Evolutionary conservation across 1,140 invertebrate genomes (phyloP), one percentile per base, ranked within the genome.

Genomic region (Helicoverpa zea): DNA sequence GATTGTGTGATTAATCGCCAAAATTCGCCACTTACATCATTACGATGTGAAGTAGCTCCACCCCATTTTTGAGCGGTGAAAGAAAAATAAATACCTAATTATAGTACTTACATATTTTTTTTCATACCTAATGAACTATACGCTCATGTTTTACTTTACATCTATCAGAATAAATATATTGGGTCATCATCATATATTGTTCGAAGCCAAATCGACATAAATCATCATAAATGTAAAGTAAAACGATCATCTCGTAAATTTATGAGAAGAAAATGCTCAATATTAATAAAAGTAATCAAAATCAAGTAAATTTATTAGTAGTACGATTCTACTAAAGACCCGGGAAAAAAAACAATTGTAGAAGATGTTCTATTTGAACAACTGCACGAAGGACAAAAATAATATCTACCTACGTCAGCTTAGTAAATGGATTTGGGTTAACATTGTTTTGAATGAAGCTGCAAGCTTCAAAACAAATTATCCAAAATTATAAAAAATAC

Each of bases 361-460:
- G 11, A 63, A 63, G 29, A 70, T 70, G 47, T 70, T 70, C 29
- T 70, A 70, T 70, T 70, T 70, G 66, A 70, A 70, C 68, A 72
- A 72, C 47, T 72, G 68, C 5, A 54, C 23, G 68, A 29, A 54
- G 16, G 52, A 16, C 13, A 72, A 52, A 49, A 54, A 43, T 43
- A 43, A 43, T 43, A 43, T 43, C 35, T 43, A 43, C 9, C 29
- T 52, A 72, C 3, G 47, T 72, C 18, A 70, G 23, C 23, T 29
- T 29, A 2, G 29, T 61, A 61, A 61, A 4, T 29, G 29, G 23
- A 30, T 61, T 61, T 43, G 35, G 23, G 13, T 30, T 12, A 30
- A 61, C 10, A 61, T 29, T 30, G 58, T 59, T 29, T 43, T 43
- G 5, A 9, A 9, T 59, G 58, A 10, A 59, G 58, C 1, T 23